Evolutionary conservation across 2,113 vertebrate genomes (phyloP), one percentile per base, ranked within the genome.

Genomic region (Plecotus auritus): DNA sequence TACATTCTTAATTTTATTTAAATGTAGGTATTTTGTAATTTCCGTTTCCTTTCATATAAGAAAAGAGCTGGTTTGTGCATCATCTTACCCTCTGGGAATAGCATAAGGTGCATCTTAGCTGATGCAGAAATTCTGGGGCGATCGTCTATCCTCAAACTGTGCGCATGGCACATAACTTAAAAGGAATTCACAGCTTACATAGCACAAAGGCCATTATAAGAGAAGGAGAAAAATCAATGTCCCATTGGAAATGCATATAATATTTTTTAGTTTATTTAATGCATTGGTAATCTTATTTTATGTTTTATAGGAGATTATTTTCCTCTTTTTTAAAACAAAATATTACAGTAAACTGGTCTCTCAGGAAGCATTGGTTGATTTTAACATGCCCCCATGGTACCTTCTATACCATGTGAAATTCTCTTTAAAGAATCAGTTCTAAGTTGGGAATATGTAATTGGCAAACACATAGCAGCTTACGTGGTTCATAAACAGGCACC

Each of bases 1-100:
- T 88, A 81, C 64, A 95, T 83, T 94, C 82, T 92, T 97, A 96
- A 96, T 97, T 96, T 83, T 88, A 96, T 86, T 97, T 95, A 96
- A 95, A 86, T 85, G 86, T 95, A 97, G 74, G 42, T 89, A 94
- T 95, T 97, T 97, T 84, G 73, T 86, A 97, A 97, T 97, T 94
- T 97, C 72, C 0, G 0, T 11, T 93, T 93, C 59, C 45, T 95
- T 95, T 93, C 85, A 54, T 94, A 32, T 87, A 86, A 78, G 64
- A 82, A 94, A 83, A 84, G 28, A 66, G 5, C 30, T 81, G 5
- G 28, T 35, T 81, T 77, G 22, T 47, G 17, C 4, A 81, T 61
- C 42, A 32, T 61, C 17, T 72, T 18, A 37, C 3, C 9, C 51
- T 74, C 74, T 73, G 45, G 47, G 37, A 91, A 42, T 4, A 85